A percentile compares a stretch with the other conserved stretches of the same genome.
Evolutionary conservation across 2,888 invertebrate genomes (phyloP).

Genomic region (Drosophila emarginata): DNA sequence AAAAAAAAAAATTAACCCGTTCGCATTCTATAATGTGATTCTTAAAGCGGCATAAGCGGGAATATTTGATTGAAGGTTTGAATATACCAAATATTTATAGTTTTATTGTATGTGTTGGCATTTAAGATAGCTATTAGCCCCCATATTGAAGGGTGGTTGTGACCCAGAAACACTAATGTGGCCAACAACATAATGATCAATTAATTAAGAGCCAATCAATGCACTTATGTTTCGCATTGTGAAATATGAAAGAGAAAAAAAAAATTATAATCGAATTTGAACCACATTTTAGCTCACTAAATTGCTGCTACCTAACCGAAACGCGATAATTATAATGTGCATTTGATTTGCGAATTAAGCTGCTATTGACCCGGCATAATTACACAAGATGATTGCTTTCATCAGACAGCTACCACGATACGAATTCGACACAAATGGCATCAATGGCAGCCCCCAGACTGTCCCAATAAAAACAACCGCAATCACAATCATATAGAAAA

Average conservation of each 20-base stretch:
- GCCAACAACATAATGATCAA: conserved; percentile 3
- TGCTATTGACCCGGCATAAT: conserved; percentile 54
- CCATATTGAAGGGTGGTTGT: neutral
- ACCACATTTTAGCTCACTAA: conserved; percentile 6
- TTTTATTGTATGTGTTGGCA: neutral
- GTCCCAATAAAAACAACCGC: conserved; percentile 45
- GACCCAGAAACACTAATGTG: neutral
- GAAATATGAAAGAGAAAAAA: neutral
- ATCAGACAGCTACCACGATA: conserved; percentile 10
- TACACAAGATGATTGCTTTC: conserved; percentile 45
- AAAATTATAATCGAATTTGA: conserved; percentile 19
- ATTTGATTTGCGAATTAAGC: conserved; percentile 63
- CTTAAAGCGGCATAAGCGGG: neutral
- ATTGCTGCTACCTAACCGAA: conserved; percentile 15
- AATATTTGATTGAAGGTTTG: neutral
- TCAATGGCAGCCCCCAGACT: conserved; percentile 24
- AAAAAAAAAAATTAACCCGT: neutral
- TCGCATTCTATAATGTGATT: conserved; percentile 7
- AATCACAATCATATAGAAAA: conserved; percentile 31
- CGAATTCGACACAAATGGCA: conserved; percentile 25
- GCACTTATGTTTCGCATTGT: conserved; percentile 12
- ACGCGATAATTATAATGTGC: conserved; percentile 57
- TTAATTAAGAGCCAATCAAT: conserved; percentile 12
- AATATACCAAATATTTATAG: no score
- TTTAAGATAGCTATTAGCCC: neutral